Conservation (phyloP, 2,888 invertebrate species). For the Dryobotodes eremita region DNA sequence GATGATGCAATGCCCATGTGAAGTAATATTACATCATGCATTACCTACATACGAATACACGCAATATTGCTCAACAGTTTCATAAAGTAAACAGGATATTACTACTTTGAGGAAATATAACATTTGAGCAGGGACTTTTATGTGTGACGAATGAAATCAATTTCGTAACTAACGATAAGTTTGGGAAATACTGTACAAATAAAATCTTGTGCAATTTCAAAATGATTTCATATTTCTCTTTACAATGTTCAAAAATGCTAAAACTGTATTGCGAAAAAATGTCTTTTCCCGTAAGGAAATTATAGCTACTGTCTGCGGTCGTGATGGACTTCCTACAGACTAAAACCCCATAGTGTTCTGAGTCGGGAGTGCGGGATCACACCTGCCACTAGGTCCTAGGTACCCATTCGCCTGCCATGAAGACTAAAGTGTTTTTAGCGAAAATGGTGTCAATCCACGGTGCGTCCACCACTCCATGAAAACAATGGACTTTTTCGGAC, state of each 20-base stretch:
- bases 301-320: background rate
- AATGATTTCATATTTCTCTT: background rate
- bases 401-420: background rate
- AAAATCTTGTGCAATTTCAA: conserved; percentile 10
- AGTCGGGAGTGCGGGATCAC: background rate
- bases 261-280: background rate
- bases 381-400: background rate
- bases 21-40: conserved; percentile 15
- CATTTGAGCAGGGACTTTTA: conserved; percentile 2
- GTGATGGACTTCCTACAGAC: background rate
- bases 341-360: background rate
- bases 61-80: conserved; percentile 39
- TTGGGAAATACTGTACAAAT: background rate
- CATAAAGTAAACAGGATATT: conserved; percentile 4
- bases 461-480: background rate
- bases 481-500: background rate
- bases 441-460: too few species aligned
- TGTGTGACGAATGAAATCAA: conserved; percentile 5
- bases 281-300: background rate
- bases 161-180: background rate
- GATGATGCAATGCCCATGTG: background rate
- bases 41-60: background rate
- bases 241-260: background rate
- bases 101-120: conserved; percentile 10
- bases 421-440: background rate